These are phyloP conservation scores for Callyntrura sp. DNA, from an alignment of 2,888 invertebrate genomes.

Conservation along the genomic window DNA sequence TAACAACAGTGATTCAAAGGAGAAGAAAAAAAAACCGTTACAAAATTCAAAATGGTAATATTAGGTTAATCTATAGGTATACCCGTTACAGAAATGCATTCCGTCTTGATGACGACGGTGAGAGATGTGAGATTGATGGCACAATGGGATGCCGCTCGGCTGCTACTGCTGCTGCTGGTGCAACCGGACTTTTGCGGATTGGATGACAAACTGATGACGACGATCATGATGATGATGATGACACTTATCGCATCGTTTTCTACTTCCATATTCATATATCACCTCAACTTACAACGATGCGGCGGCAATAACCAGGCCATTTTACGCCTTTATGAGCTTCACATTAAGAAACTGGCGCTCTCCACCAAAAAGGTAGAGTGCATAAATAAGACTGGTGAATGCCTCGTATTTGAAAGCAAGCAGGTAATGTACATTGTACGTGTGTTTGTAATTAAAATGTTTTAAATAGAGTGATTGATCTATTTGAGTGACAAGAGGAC, in stretches of 20 bases:
- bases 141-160: conserved; percentile 26
- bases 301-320: too few species aligned
- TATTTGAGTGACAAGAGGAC: background rate
- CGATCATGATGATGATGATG: background rate
- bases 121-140: conserved; percentile 44
- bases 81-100: conserved; percentile 35
- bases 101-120: conserved; percentile 7
- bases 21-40: background rate
- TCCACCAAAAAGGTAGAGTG: too few species aligned
- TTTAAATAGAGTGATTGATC: conserved; percentile 2
- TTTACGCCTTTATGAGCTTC: too few species aligned
- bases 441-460: background rate
- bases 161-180: background rate
- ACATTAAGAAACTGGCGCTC: too few species aligned
- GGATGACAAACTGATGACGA: background rate
- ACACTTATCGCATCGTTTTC: conserved; percentile 1
- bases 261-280: background rate
- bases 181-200: conserved; percentile 14
- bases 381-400: too few species aligned
- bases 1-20: conserved; percentile 11
- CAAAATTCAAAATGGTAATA: conserved; percentile 6
- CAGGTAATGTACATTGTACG: too few species aligned
- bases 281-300: too few species aligned
- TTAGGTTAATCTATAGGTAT: background rate
- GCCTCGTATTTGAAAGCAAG: too few species aligned